Base-by-base conservation (phyloP, 2,797 vertebrate genomes). In the Myotis myotis region DNA sequence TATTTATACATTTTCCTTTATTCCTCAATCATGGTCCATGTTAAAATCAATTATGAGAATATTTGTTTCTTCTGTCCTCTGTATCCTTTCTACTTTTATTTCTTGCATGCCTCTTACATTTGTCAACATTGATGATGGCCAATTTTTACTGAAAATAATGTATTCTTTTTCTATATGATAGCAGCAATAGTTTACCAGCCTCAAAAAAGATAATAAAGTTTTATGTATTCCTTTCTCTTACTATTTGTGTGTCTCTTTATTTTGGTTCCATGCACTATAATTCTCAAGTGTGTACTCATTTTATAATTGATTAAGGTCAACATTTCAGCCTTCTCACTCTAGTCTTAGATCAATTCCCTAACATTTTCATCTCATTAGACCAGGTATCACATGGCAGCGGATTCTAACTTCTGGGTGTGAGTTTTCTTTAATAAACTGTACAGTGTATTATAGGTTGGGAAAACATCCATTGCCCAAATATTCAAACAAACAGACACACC, bases 321-420 rank as follows among this genome's bases (percentile, higher is more conserved):
- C 72, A 86, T 19, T 87, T 84, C 11, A 49, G 9, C 8, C 11
- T 30, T 83, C 25, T 84, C 17, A 44, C 33, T 78, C 44, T 49
- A 41, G 8, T 78, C 10, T 94, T 75, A 62, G 70, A 64, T 2
- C 3, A 70, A 28, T 19, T 87, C 79, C n/a, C 30, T 82, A 83
- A 87, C 28, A 83, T n/a, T 82, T 95, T 62, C 4, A 57, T 79
- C 51, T 80, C 38, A 72, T 89, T 81, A 53, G 4, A 80, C 20
- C 10, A 81, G 22, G 8, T 87, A 53, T 51, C 38, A 47, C 49
- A 33, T 19, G 19, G 23, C 19, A 76, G 8, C 1, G 33, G 28
- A 85, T 87, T 85, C 8, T 62, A 87, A 93, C 84, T 84, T 94
- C 30, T 76, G 33, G 62, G 87, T n/a, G 36, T 16, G 62, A 47